Conservation (phyloP, 2,113 vertebrate species). For the Cariama cristata region DNA sequence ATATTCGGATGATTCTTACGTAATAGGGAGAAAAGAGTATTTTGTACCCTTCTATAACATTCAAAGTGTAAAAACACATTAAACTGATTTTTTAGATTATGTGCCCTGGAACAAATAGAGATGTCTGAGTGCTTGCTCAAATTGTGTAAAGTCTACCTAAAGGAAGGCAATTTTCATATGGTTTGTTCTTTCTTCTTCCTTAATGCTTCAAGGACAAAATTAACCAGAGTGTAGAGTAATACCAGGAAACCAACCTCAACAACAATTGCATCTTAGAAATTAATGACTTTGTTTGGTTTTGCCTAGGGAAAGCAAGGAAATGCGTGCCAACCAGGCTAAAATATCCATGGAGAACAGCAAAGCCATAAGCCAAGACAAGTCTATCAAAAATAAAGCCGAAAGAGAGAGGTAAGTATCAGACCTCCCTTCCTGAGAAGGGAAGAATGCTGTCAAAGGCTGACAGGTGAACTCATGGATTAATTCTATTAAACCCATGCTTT, state of each 20-base stretch:
- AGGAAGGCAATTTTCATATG: not conserved
- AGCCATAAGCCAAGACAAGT: constrained; percentile 98
- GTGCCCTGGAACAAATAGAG: not conserved
- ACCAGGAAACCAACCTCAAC: not conserved
- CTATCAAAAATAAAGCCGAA: constrained; percentile 98
- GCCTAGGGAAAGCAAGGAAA: constrained; percentile 95
- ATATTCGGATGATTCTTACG: not conserved
- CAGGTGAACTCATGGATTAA: not conserved
- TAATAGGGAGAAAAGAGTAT: not conserved
- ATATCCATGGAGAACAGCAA: constrained; percentile 99
- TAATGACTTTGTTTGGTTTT: constrained; percentile 12
- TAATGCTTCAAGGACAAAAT: not conserved
- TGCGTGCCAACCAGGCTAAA: constrained; percentile 97
- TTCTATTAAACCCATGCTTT: not conserved
- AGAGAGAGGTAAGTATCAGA: constrained; percentile 87
- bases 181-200: not conserved
- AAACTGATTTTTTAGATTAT: not conserved
- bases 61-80: not conserved
- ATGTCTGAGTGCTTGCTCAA: not conserved
- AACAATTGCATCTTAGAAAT: not conserved
- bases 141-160: not conserved
- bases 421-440: not conserved
- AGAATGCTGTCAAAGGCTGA: not conserved
- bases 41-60: not conserved
- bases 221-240: not conserved